These are phyloP conservation scores for Onychorhynchus coronatus DNA, from an alignment of 2,113 vertebrate species.

Conservation along the genomic window DNA sequence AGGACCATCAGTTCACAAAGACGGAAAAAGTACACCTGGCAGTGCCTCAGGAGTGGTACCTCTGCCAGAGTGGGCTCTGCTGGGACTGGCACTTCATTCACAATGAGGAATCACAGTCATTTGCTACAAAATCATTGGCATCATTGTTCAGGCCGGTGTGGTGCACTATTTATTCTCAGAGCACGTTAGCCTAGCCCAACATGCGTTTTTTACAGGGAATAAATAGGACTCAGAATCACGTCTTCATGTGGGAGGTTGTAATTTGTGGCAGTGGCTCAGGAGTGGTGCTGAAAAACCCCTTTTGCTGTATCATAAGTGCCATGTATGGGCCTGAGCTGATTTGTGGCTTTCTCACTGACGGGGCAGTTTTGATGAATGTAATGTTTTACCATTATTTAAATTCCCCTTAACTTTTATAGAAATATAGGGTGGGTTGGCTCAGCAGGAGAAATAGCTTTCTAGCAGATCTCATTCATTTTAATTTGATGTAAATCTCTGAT, in stretches of 20 bases:
- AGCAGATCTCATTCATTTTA: conserved; percentile 15
- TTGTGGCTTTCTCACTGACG: background rate
- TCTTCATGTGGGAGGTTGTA: background rate
- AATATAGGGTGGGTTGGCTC: background rate
- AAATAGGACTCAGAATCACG: background rate
- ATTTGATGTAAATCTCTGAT: conserved; percentile 25
- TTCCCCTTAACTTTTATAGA: conserved; percentile 6
- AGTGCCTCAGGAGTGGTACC: background rate
- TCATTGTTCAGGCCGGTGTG: background rate
- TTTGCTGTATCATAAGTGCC: background rate
- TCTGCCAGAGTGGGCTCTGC: background rate
- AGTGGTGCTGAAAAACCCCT: background rate
- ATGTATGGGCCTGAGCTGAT: background rate
- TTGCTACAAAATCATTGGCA: background rate
- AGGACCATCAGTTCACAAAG: background rate
- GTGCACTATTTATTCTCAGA: background rate
- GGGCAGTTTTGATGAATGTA: conserved; percentile 23
- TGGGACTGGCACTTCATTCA: rapidly evolving
- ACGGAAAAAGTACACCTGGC: too few relatives aligned
- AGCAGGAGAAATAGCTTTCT: conserved; percentile 2
- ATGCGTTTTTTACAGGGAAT: background rate
- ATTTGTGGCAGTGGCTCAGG: background rate
- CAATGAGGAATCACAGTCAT: background rate
- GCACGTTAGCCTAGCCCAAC: background rate
- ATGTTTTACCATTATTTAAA: conserved; percentile 34